A percentile compares a stretch with the other conserved stretches of the same genome.
Conservation (phyloP, 2,113 vertebrate genomes). For the Nerophis ophidion region DNA sequence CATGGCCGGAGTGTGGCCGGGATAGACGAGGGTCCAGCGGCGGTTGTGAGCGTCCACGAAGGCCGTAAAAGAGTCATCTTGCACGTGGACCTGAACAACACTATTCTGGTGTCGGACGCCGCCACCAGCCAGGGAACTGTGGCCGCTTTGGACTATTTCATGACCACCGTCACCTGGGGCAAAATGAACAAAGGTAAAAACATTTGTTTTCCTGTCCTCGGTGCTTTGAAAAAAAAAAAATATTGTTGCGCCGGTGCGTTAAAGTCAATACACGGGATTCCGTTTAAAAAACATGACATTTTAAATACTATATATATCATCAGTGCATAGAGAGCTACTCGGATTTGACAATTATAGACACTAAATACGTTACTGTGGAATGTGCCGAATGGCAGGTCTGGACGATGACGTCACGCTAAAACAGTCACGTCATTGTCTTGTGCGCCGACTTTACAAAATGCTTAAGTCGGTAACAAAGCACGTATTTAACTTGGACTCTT, state of each 20-base stretch:
- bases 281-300: neutral
- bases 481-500: too few species aligned
- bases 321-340: neutral
- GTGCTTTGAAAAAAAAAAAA: neutral
- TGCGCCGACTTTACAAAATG: too few species aligned
- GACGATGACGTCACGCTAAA: too few species aligned
- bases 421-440: too few species aligned
- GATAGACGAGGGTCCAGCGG: slow-evolving; percentile 9
- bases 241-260: neutral
- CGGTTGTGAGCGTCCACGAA: neutral
- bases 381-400: neutral
- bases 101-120: slow-evolving; percentile 78
- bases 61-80: slow-evolving; percentile 69
- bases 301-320: too few species aligned
- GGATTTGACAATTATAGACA: too few species aligned
- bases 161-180: slow-evolving; percentile 81
- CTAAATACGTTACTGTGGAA: neutral
- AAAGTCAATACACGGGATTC: neutral
- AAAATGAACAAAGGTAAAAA: slow-evolving; percentile 55
- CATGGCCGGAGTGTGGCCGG: neutral
- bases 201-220: neutral
- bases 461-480: too few species aligned
- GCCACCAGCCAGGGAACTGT: slow-evolving; percentile 71
- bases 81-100: slow-evolving; percentile 85
- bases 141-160: slow-evolving; percentile 75